Percentiles rank a stretch among this genome's conserved stretches.
Evolutionary conservation across 2,113 vertebrate species (phyloP).

Genomic region (Eretmochelys imbricata): DNA sequence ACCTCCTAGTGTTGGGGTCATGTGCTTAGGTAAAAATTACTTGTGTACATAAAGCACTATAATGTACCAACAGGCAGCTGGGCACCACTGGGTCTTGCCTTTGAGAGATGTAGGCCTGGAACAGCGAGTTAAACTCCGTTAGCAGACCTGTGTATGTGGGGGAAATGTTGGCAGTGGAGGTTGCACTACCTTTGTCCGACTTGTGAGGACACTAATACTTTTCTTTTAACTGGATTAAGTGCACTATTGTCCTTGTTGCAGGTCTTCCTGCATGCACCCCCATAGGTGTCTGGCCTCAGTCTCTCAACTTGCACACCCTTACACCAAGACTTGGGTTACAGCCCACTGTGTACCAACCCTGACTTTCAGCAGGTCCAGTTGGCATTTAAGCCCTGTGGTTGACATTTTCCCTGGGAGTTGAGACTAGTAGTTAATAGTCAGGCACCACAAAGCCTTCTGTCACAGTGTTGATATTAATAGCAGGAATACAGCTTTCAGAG

Average conservation of each 20-base stretch:
- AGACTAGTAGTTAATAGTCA: not conserved
- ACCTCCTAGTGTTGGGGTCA: not conserved
- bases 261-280: not conserved
- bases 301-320: not conserved
- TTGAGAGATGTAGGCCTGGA: not conserved
- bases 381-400: not conserved
- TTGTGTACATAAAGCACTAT: not conserved
- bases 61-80: not conserved
- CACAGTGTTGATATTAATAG: not conserved
- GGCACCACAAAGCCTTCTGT: not conserved
- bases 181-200: slow-evolving; percentile 33
- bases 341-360: not conserved
- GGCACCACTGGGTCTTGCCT: not conserved
- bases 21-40: not conserved
- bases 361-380: not conserved
- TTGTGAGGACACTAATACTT: slow-evolving; percentile 40
- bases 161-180: slow-evolving; percentile 28
- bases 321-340: not conserved
- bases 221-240: not conserved
- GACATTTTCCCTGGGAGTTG: not conserved
- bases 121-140: not conserved
- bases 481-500: too few species aligned
- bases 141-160: not conserved
- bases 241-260: not conserved
- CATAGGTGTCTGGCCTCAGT: not conserved